Evolutionary conservation across 2,888 invertebrate species (phyloP).

Genomic region (Pristionchus japonicus): DNA sequence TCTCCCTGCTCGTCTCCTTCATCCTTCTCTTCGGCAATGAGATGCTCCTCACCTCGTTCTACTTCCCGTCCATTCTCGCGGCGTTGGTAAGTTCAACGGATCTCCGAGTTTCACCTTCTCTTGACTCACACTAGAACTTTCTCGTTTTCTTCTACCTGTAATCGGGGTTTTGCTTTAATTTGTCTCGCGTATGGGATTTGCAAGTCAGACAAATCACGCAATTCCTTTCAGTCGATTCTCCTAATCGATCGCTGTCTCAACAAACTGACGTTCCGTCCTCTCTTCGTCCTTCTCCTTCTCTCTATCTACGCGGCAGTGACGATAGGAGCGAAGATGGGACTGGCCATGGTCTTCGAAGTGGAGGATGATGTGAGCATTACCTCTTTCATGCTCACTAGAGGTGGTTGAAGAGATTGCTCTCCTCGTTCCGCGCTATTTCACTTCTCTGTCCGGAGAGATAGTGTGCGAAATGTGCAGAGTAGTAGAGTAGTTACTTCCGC

Average conservation of each 20-base stretch:
- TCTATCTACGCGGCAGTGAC: slow-evolving; percentile 13
- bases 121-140: too few species aligned
- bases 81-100: slow-evolving; percentile 65
- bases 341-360: slow-evolving; percentile 69
- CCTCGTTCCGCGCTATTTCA: too few species aligned
- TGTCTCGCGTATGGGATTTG: too few species aligned
- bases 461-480: too few species aligned
- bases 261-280: slow-evolving; percentile 57
- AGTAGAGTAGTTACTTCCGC: too few species aligned
- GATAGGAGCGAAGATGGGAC: slow-evolving; percentile 12
- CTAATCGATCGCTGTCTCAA: slow-evolving; percentile 50
- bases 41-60: slow-evolving; percentile 80
- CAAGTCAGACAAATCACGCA: neutral
- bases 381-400: too few species aligned
- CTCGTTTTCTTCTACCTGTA: too few species aligned
- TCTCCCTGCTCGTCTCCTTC: slow-evolving; percentile 77
- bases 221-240: slow-evolving; percentile 55
- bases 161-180: too few species aligned
- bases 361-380: slow-evolving; percentile 77
- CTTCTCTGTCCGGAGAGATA: neutral
- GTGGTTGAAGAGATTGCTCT: too few species aligned
- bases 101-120: too few species aligned
- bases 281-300: slow-evolving; percentile 53
- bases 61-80: slow-evolving; percentile 76
- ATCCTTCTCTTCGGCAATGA: slow-evolving; percentile 80